These are phyloP conservation scores for Hyposmocoma kahamanoa DNA, from an alignment of 1,140 invertebrate genomes.

Conservation along the genomic window DNA sequence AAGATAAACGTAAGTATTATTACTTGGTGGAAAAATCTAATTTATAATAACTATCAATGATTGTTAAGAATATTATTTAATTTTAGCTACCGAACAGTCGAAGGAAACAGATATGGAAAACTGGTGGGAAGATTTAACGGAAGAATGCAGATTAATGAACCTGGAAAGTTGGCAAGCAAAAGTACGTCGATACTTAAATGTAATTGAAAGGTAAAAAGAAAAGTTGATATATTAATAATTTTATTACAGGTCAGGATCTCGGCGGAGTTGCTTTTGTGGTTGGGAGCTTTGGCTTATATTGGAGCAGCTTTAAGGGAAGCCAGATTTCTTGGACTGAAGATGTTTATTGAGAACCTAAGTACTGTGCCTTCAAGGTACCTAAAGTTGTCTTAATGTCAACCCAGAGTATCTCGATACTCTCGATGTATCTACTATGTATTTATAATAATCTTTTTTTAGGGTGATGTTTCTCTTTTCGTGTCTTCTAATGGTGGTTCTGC, in stretches of 20 bases:
- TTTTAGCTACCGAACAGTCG: conserved; percentile 32
- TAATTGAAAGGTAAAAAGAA: no score
- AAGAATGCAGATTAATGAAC: conserved; percentile 81
- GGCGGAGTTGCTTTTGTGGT: conserved; percentile 81
- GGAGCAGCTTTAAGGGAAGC: conserved; percentile 86
- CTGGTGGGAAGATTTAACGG: conserved; percentile 82
- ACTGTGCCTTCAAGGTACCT: conserved; percentile 63
- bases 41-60: not conserved
- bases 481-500: conserved; percentile 87
- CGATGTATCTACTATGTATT: no score
- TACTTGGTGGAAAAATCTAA: not conserved
- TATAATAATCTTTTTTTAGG: conserved; percentile 61
- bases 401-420: no score
- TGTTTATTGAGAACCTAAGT: conserved; percentile 94
- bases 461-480: conserved; percentile 96
- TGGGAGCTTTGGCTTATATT: conserved; percentile 88
- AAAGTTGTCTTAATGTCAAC: not conserved
- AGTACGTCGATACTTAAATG: conserved; percentile 26
- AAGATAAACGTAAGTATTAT: conserved; percentile 44
- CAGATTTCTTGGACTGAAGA: conserved; percentile 87
- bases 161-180: conserved; percentile 74
- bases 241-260: conserved; percentile 75
- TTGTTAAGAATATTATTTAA: not conserved
- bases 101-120: conserved; percentile 71
- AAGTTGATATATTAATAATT: not conserved